Base-by-base conservation (phyloP, 2,797 vertebrate genomes). In the Lophius americanus region DNA sequence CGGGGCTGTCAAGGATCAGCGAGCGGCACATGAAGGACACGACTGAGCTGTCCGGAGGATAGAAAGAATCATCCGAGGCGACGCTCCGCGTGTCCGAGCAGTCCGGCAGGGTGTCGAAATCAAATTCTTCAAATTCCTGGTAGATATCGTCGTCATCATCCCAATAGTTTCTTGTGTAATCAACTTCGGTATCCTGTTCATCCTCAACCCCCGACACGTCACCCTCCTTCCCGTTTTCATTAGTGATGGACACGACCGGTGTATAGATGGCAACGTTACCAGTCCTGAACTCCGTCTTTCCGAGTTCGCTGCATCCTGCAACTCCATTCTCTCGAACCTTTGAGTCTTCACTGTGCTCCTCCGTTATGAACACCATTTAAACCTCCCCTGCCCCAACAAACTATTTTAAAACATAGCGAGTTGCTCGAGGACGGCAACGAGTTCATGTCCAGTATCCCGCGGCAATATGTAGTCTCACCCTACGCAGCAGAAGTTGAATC, bases 61-160 rank as follows among this genome's bases (percentile, higher is more conserved):
- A 99, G 89, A 96, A 99, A 10, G 96, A 98, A 76, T 98, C 96
- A 9, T 97, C 96, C 0, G 97, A 97, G 14, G 87, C 85, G 35
- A 96, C 85, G 89, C 96, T 98, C 53, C 78, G 89, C 3, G 84
- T 90, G 82, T 98, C 97, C 0, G 51, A 55, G 6, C 86, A 86
- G 46, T 95, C 87, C 0, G 93, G 93, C 72, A 95, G 92, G 57
- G 95, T 83, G 32, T 95, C 94, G n/a, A 95, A 96, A 73, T 97
- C 96, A 68, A 90, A 72, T 76, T 94, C 92, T 70, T 94, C 93
- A 56, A 94, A 94, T 61, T 93, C 93, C 74, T 94, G 93, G 78
- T 94, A 94, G 66, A 95, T 61, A 14, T 92, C 92, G 0, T 93
- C 93, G 23, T 94, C 91, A 8, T 94, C 93, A 3, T 95, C 91